Base-by-base conservation (phyloP, 1,140 invertebrate genomes). In the Plectrocnemia conspersa region DNA sequence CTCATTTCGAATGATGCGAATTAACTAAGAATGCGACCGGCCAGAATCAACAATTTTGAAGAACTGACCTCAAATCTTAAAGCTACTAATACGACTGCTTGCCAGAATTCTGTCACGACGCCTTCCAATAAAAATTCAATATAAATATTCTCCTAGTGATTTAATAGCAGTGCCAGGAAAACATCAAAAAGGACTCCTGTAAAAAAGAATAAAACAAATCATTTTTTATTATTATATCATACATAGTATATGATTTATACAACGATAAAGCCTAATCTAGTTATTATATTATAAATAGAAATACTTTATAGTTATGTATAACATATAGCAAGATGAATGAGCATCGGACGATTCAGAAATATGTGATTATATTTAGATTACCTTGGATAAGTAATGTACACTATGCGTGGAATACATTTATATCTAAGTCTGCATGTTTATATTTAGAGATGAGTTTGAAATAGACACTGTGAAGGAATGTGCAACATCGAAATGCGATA, bases 21-120 rank as follows among this genome's bases (percentile, higher is more conserved):
- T n/a, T 18, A 45, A 18, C 4, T 15, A 45, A 44, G 23, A 32
- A n/a, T 25, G 35, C 40, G 25, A 49, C 58, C 24, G 36, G 19
- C 40, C 36, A 33, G 45, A 54, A 45, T 49, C 49, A 45, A 47
- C 25, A 32, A 35, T 27, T 46, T 48, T 50, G 33, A 49, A 47
- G 52, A 48, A 61, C 58, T 61, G 58, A 61, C 58, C 58, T 61
- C 44, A 42, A 56, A 44, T 40, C 36, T 44, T 45, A 48, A n/a
- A 29, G 32, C 40, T 33, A 35, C 23, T 27, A 40, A 47, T 33
- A 27, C 33, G 11, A 49, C 4, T 11, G 29, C 6, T 38, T 36
- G 36, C 45, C 54, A 54, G 54, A 52, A 29, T 16, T 33, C 40
- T 53, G n/a, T 47, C 3, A 32, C 45, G 21, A 24, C 32, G 2